Evolutionary conservation across 2,888 invertebrate species (phyloP), one percentile per base, ranked within the genome.

Genomic region (Cheilosia pagana): DNA sequence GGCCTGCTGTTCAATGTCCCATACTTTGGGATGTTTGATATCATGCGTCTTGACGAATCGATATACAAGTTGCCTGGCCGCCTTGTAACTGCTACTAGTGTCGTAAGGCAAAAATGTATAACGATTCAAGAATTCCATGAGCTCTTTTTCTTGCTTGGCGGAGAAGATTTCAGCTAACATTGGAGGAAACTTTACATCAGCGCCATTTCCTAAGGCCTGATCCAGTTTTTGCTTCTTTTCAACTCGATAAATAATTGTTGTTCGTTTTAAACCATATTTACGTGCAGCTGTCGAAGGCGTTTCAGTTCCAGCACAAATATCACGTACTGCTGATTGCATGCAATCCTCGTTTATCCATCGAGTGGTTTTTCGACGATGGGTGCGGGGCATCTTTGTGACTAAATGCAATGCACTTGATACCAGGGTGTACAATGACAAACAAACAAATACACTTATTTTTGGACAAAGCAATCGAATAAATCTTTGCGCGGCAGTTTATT

Each of bases 41-140:
- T 85, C 75, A 45, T 85, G 85, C 2, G 74, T 28, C 19, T 85
- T 85, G 25, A 85, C 85, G 59, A 85, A 85, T 39, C 81, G 85
- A 67, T 81, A 85, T 2, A 85, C 85, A 23, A 85, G 71, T 23
- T 85, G 85, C 35, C 85, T 52, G 12, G 85, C 85, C 0, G 85
- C 85, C 25, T 85, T 71, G 43, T 76, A 85, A 31, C 75, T 85
- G 41, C 85, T 75, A 28, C 85, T 85, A 8, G 85, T 81, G 8
- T 85, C 85, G 16, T 85, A 85, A 35, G 85, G 85, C 67, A 85
- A 55, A 25, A 81, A 85, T 25, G 85, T 85, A 16, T 85, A 85
- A 10, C 81, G 81, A 75, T 85, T 85, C 1, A 85, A 35, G 16
- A 75, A 85, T 5, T 76, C 81, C 85, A 85, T 85, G 2, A 85